Conservation (phyloP, 2,888 invertebrate genomes). For the Xestia xanthographa region DNA sequence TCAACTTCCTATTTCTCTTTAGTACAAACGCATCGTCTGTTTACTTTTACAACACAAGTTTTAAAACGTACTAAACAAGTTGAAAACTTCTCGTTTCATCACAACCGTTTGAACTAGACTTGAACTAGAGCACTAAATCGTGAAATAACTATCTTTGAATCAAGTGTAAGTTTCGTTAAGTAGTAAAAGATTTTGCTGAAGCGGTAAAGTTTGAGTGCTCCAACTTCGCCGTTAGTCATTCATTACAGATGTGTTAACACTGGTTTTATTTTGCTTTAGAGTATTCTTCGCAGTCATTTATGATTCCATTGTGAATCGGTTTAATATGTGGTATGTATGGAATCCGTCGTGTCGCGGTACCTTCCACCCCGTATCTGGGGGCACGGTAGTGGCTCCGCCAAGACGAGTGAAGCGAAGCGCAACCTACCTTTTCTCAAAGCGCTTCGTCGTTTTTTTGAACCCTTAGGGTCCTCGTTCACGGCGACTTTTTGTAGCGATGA, state of each 20-base stretch:
- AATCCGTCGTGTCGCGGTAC: too few relatives aligned
- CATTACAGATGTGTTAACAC: conserved; percentile 29
- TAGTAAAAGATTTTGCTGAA: conserved; percentile 46
- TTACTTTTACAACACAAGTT: conserved; percentile 9
- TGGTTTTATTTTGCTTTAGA: not conserved
- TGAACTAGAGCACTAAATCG: conserved; percentile 28
- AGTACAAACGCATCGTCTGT: accelerated
- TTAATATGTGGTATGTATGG: too few relatives aligned
- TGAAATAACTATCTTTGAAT: conserved; percentile 33
- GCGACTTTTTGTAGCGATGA: too few relatives aligned
- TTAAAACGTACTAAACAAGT: conserved; percentile 23
- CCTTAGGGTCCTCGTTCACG: too few relatives aligned
- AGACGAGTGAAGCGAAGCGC: too few relatives aligned
- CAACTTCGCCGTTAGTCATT: conserved; percentile 34
- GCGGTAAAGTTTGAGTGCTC: conserved; percentile 28
- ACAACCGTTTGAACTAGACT: conserved; percentile 15
- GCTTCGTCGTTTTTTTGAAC: too few relatives aligned
- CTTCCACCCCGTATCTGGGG: too few relatives aligned
- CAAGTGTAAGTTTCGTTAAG: conserved; percentile 37
- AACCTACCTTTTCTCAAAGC: too few relatives aligned
- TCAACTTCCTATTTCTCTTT: not conserved
- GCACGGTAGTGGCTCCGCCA: too few relatives aligned
- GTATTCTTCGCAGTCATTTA: not conserved
- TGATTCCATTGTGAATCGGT: not conserved
- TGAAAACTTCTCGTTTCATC: conserved; percentile 17